Evolutionary conservation across 2,797 vertebrate species (phyloP), one percentile per base, ranked within the genome.

Genomic region (Tapera naevia): DNA sequence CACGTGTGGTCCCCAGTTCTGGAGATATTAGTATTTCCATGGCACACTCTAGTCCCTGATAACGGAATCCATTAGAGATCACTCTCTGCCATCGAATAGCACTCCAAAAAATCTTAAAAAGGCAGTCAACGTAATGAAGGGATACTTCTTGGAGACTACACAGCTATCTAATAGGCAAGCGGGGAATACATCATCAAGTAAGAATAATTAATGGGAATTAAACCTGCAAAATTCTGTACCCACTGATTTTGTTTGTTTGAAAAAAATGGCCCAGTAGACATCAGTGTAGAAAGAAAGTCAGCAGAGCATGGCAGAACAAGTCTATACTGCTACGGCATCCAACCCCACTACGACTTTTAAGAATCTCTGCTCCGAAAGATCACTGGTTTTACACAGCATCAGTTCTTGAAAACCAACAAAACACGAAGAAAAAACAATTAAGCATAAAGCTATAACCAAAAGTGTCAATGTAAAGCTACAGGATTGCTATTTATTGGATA

Each of bases 1-100:
- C 4, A 37, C 1, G 5, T 0, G 1, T 14, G 5, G 53, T 23
- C 6, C 41, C 13, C 35, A 51, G 21, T 53, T 67, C 32, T 67
- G 37, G 28, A 85, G 41, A 33, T 33, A 54, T 0, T 35, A 37
- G 37, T 48, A 15, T 51, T 33, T 12, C 51, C 61, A 48, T 41
- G 37, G 5, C 32, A 54, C 18, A 13, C 17, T 56, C 21, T 17
- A 43, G 22, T 66, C 19, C 30, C 28, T 48, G 11, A 39, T 19
- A 84, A 84, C 7, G 7, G 53, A 48, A 80, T 50, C 35, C 28
- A 21, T 23, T 9, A 66, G 23, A 41, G 9, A 66, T 39, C 25
- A 11, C 35, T 23, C 33, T 60, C 37, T 78, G n/a, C 45, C 32
- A 50, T 57, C 48, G 64, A 70, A 61, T 0, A 56, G 13, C 50